Percentiles rank a stretch among this genome's conserved stretches.
Evolutionary conservation across 2,888 invertebrate genomes (phyloP).

Genomic region (Drosophila kanekoi): DNA sequence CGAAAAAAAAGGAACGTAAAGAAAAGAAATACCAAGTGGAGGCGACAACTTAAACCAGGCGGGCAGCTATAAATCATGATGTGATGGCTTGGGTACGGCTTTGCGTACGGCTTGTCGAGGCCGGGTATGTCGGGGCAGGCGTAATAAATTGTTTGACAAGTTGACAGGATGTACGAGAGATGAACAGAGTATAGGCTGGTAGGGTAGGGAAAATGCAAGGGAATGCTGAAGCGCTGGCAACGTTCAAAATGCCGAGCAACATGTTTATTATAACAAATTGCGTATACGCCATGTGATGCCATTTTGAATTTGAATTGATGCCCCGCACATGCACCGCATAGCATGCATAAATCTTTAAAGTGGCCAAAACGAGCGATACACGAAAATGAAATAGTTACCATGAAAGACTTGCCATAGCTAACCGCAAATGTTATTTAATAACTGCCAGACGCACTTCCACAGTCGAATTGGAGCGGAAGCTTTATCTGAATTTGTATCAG

Average conservation of each 20-base stretch:
- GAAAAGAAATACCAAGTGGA: conserved; percentile 31
- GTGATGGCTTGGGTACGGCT: conserved; percentile 28
- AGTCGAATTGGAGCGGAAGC: conserved; percentile 22
- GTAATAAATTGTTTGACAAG: conserved; percentile 78
- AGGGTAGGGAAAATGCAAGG: background rate
- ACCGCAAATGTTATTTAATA: conserved; percentile 59
- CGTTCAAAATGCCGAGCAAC: conserved; percentile 62
- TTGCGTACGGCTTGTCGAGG: background rate
- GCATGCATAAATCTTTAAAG: conserved; percentile 62
- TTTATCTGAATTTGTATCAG: conserved; percentile 10
- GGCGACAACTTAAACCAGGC: conserved; percentile 63
- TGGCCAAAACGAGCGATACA: conserved; percentile 43
- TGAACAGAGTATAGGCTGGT: background rate
- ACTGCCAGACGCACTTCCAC: conserved; percentile 41
- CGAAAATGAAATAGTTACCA: conserved; percentile 11
- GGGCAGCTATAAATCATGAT: conserved; percentile 71
- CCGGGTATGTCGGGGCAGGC: conserved; percentile 33
- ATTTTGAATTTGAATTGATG: conserved; percentile 71
- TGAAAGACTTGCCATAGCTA: background rate
- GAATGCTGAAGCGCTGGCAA: conserved; percentile 17
- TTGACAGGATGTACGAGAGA: conserved; percentile 59
- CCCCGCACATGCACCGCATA: conserved; percentile 21
- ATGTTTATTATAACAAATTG: conserved; percentile 80
- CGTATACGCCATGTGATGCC: conserved; percentile 76
- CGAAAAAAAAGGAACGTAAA: background rate